Percentiles rank a stretch among this genome's conserved stretches.
phyloP scores from a whole-genome alignment of 2,797 vertebrate genomes.

The Melanotaenia maccullochi region DNA sequence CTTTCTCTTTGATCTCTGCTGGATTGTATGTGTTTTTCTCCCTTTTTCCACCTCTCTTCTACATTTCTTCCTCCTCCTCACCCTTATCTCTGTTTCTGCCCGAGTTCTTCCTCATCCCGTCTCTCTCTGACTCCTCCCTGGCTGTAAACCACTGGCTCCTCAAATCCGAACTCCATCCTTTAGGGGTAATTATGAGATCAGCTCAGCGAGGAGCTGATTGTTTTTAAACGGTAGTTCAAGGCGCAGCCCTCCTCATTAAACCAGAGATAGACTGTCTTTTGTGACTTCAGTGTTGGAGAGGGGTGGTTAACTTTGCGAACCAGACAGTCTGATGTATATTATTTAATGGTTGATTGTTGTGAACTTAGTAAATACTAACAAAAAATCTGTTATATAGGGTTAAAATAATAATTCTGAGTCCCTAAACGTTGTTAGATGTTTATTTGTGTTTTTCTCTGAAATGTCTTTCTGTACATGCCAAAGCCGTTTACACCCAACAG shows the following conservation, averaged over 20 bases:
- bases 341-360: constrained; percentile 4
- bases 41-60: constrained; percentile 20
- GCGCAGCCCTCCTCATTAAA: constrained; percentile 54
- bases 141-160: constrained; percentile 67
- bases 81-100: constrained; percentile 34
- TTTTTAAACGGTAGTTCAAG: constrained; percentile 71
- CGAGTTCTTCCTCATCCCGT: constrained; percentile 46
- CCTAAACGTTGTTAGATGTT: background rate
- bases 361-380: background rate
- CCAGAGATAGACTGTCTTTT: constrained; percentile 47
- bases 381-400: too few species aligned
- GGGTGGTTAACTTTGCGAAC: constrained; percentile 31
- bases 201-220: constrained; percentile 50
- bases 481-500: constrained; percentile 30
- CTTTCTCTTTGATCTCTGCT: constrained; percentile 67
- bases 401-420: background rate
- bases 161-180: constrained; percentile 59
- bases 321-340: constrained; percentile 22
- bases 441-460: constrained; percentile 22
- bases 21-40: constrained; percentile 29
- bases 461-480: constrained; percentile 23
- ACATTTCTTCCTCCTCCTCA: constrained; percentile 19
- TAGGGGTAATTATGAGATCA: constrained; percentile 75
- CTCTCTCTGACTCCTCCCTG: constrained; percentile 57
- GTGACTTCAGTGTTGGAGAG: constrained; percentile 35